Evolutionary conservation across 2,888 invertebrate genomes (phyloP), one percentile per base, ranked within the genome.

Genomic region (Drosophila rubida): DNA sequence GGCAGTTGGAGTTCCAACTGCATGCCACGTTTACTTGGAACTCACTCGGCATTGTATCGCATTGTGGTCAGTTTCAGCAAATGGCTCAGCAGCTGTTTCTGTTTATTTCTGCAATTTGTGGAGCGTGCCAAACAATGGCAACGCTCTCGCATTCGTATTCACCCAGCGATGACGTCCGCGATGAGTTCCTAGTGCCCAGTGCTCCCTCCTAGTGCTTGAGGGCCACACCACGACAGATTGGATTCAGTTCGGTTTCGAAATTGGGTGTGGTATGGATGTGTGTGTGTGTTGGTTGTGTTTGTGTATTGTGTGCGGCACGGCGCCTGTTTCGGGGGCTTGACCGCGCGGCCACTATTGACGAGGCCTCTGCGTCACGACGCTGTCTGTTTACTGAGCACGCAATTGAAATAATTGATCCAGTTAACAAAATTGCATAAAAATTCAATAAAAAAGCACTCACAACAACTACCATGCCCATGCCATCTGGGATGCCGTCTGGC

Each of bases 381-480:
- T 54, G 67, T 63, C 77, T 83, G 86, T 88, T 83, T 88, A 87
- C 84, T 65, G 78, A 87, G 69, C 87, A 86, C 87, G 87, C 87
- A 80, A 86, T 88, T 84, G 57, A 75, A 84, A 79, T 88, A 86
- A 86, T 86, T 86, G 88, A 86, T 88, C 87, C 74, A 86, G 86
- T 86, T 86, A 86, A 88, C 79, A 77, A 83, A 88, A 88, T 86
- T 88, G 87, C 84, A 88, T 83, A 83, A 72, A 88, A 87, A 80
- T 82, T 87, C 79, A 83, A 84, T 74, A 84, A 81, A 68, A 66
- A 75, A 37, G 48, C 50, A 61, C 53, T 16, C 60, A 59, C 59
- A 60, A 44, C 49, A 55, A 49, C 63, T 69, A 68, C 35, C 68
- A 64, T 39, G 32, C 16, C 35, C 68, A 64, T 39, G 32, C 16